Conservation (phyloP, 2,113 vertebrate species). For the Grus americana region DNA sequence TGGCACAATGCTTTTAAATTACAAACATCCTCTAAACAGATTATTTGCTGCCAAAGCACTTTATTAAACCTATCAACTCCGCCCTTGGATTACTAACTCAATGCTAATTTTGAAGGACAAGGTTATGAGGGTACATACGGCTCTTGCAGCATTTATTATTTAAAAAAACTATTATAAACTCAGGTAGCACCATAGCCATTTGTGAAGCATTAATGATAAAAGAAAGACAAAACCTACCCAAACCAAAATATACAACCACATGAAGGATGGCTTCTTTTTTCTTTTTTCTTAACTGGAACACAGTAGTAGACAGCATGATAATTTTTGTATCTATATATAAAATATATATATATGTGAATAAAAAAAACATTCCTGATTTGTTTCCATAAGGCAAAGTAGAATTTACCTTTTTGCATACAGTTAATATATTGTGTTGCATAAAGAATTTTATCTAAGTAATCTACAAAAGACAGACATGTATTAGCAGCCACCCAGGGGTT, state of each 20-base stretch:
- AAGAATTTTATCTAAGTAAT: not conserved
- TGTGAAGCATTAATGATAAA: not conserved
- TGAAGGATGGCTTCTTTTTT: not conserved
- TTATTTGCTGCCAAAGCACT: slow-evolving; percentile 21
- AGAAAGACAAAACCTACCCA: not conserved
- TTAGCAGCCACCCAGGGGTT: not conserved
- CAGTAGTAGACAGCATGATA: not conserved
- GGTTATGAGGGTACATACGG: not conserved
- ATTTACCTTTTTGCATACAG: not conserved
- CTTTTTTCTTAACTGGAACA: not conserved
- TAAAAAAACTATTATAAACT: not conserved
- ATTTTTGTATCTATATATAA: not conserved
- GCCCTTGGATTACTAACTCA: slow-evolving; percentile 6
- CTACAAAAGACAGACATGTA: not conserved
- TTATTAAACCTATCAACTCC: not conserved
- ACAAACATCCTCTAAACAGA: slow-evolving; percentile 16
- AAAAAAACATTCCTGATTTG: not conserved
- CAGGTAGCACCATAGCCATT: not conserved
- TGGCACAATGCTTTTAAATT: slow-evolving; percentile 21
- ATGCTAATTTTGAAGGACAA: slow-evolving; percentile 28
- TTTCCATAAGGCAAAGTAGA: not conserved
- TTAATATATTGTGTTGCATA: not conserved
- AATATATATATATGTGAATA: not conserved
- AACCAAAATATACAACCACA: not conserved
- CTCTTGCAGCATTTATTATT: not conserved